These are phyloP conservation scores for Gambusia yucatana DNA, from an alignment of 2,797 vertebrate genomes.

Conservation along the genomic window DNA sequence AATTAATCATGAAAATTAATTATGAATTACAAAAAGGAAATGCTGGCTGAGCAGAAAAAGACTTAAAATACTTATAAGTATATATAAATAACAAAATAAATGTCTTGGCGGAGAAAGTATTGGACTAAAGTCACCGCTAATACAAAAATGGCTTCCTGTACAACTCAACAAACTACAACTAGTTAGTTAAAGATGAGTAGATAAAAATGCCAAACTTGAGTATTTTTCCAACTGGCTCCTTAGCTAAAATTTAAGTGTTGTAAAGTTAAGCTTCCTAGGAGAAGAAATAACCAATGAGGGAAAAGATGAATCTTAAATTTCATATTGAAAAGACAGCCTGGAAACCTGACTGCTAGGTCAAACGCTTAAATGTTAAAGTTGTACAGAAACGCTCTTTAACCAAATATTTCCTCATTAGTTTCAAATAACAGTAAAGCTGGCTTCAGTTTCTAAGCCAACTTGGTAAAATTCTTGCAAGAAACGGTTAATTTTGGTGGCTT, in stretches of 20 bases:
- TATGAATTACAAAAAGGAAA: not conserved
- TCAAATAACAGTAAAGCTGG: not conserved
- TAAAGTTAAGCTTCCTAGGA: not conserved
- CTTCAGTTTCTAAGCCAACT: not conserved
- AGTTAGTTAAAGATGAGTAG: not conserved
- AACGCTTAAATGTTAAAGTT: not conserved
- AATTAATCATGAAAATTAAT: not conserved
- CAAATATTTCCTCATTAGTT: not conserved
- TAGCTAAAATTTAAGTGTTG: not conserved
- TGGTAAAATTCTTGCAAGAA: not conserved
- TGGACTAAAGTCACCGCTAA: not conserved
- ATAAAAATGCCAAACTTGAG: not conserved
- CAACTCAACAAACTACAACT: not conserved
- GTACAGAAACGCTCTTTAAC: not conserved
- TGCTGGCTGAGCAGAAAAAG: not conserved
- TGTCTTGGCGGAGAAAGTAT: not conserved
- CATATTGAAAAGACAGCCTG: not conserved
- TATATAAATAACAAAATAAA: not conserved
- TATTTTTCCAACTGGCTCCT: not conserved
- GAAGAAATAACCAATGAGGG: not conserved
- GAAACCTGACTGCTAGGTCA: not conserved
- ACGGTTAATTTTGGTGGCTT: not conserved
- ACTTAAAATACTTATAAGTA: not conserved
- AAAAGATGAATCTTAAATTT: not conserved
- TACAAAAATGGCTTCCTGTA: not conserved